Evolutionary conservation across 2,113 vertebrate species (phyloP).

Genomic region (Lontra canadensis): DNA sequence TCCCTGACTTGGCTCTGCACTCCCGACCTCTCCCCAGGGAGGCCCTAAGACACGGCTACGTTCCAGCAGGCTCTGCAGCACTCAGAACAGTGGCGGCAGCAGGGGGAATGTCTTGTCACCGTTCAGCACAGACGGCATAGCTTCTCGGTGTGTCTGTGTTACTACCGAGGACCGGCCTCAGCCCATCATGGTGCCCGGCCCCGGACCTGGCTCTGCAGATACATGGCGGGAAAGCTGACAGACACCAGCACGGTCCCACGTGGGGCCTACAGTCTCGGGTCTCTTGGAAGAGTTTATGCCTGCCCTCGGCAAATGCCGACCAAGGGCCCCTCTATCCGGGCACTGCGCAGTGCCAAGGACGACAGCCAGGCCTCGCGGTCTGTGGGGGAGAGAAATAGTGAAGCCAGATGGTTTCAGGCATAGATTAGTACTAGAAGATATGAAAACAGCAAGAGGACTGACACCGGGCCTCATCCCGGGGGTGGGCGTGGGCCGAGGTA

Average conservation of each 20-base stretch:
- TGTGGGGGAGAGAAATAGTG: not conserved
- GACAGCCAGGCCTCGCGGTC: rapidly evolving
- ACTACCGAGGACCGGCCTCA: rapidly evolving
- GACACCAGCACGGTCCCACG: not conserved
- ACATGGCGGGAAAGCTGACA: rapidly evolving
- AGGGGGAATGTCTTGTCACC: not conserved
- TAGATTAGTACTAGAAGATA: not conserved
- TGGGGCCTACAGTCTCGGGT: rapidly evolving
- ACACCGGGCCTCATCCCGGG: not conserved
- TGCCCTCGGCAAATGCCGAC: rapidly evolving
- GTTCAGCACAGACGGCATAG: rapidly evolving
- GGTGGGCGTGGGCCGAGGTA: not conserved
- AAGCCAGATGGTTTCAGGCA: rapidly evolving
- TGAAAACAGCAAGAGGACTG: not conserved
- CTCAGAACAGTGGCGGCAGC: not conserved
- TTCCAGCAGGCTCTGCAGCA: not conserved
- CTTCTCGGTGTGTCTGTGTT: rapidly evolving
- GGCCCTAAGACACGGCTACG: not conserved
- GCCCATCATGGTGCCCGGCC: not conserved
- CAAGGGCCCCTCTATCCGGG: not conserved
- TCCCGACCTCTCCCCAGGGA: not conserved
- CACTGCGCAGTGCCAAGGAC: not conserved
- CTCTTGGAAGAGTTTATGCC: not conserved
- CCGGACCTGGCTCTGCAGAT: not conserved
- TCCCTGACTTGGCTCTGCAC: not conserved